Evolutionary conservation across 30 jellyfish, hydroid and myxozoan species (phyloP).

Genomic region (Nemopilema nomurai): DNA sequence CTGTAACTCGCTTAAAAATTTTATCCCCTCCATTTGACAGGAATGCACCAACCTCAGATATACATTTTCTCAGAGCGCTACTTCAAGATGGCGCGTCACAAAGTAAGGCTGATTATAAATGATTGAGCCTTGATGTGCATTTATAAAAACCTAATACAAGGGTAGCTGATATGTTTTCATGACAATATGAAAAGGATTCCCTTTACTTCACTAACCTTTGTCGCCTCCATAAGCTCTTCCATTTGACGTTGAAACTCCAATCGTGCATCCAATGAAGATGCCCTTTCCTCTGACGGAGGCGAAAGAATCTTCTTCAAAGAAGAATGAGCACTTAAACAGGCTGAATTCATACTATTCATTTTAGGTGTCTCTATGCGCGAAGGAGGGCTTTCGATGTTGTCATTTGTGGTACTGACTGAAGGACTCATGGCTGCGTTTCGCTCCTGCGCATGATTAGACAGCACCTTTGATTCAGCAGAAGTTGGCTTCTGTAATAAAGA

Average conservation of each 20-base stretch:
- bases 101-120: too few relatives aligned
- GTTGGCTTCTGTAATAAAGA: background rate
- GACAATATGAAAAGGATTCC: background rate
- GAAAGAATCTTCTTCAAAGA: slow-evolving; percentile 13
- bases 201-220: slow-evolving; percentile 65
- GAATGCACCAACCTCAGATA: too few relatives aligned
- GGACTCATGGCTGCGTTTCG: background rate
- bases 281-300: slow-evolving; percentile 34
- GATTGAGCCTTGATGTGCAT: too few relatives aligned
- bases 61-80: too few relatives aligned
- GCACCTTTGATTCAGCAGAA: background rate
- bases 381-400: slow-evolving; percentile 4
- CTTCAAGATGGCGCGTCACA: too few relatives aligned
- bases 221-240: slow-evolving; percentile 95
- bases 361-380: background rate
- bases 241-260: slow-evolving; percentile 76
- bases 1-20: too few relatives aligned
- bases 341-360: background rate
- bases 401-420: background rate
- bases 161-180: too few relatives aligned
- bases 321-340: too few relatives aligned
- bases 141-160: too few relatives aligned
- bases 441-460: background rate
- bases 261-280: slow-evolving; percentile 65
- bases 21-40: too few relatives aligned